These are phyloP conservation scores for Habroteleia sp. DNA, from an alignment of 2,888 invertebrate genomes.

Conservation along the genomic window DNA sequence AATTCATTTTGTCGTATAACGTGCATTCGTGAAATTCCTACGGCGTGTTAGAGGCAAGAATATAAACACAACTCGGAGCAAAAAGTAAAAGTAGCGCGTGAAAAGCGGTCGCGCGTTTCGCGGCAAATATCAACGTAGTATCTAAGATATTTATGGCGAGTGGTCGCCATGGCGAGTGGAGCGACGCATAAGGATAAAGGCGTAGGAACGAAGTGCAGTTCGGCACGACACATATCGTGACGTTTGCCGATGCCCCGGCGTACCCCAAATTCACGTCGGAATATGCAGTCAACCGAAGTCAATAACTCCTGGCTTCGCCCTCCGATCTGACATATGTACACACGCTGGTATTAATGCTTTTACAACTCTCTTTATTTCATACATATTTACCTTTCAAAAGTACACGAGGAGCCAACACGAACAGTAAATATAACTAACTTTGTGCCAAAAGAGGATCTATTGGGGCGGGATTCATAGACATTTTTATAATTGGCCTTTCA, in stretches of 20 bases:
- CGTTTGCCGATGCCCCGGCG: constrained; percentile 56
- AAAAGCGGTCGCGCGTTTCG: constrained; percentile 1
- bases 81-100: no score
- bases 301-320: constrained; percentile 59
- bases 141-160: constrained; percentile 56
- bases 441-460: constrained; percentile 29
- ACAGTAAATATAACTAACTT: constrained; percentile 55
- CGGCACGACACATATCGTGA: constrained; percentile 78
- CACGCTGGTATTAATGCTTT: constrained; percentile 54
- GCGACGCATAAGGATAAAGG: constrained; percentile 44
- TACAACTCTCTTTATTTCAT: constrained; percentile 59
- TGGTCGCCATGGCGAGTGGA: constrained; percentile 24
- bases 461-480: constrained; percentile 23
- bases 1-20: no score
- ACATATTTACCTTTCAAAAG: constrained; percentile 54
- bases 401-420: constrained; percentile 31
- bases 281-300: constrained; percentile 62
- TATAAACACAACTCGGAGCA: no score
- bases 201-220: constrained; percentile 70
- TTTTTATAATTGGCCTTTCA: constrained; percentile 59
- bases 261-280: constrained; percentile 50
- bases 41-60: no score
- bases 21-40: no score
- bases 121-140: constrained; percentile 14
- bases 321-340: constrained; percentile 56